These are phyloP conservation scores for Cryptoblepharus egeriae DNA, from an alignment of 2,797 vertebrate genomes.

Conservation along the genomic window DNA sequence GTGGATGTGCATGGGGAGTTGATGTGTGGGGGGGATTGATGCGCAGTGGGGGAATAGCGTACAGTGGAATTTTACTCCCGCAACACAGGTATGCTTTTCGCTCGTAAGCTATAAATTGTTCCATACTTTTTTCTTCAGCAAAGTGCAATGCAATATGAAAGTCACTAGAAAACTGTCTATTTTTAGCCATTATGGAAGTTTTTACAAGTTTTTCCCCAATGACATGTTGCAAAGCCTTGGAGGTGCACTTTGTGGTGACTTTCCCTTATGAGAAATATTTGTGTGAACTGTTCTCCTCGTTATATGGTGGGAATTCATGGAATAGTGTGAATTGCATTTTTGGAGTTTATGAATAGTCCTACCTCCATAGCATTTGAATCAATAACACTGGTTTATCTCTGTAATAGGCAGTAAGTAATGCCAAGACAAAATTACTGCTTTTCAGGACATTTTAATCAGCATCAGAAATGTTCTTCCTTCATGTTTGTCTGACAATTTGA, in stretches of 20 bases:
- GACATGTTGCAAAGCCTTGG: background rate
- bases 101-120: background rate
- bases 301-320: background rate
- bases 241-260: too few species aligned
- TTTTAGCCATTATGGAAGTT: background rate
- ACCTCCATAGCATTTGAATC: background rate
- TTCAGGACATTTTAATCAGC: background rate
- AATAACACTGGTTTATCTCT: background rate
- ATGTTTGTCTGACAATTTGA: too few species aligned
- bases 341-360: background rate
- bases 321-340: background rate
- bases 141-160: background rate
- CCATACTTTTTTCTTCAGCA: background rate
- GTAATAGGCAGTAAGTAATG: background rate
- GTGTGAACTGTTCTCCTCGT: background rate
- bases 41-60: too few species aligned
- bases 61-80: too few species aligned
- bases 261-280: background rate
- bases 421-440: background rate
- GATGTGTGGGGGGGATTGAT: too few species aligned
- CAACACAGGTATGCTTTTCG: too few species aligned
- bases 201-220: background rate
- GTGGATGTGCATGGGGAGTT: too few species aligned
- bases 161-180: background rate
- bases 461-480: background rate